phyloP scores from a whole-genome alignment of 2,113 vertebrate species.

The Gyps fulvus region DNA sequence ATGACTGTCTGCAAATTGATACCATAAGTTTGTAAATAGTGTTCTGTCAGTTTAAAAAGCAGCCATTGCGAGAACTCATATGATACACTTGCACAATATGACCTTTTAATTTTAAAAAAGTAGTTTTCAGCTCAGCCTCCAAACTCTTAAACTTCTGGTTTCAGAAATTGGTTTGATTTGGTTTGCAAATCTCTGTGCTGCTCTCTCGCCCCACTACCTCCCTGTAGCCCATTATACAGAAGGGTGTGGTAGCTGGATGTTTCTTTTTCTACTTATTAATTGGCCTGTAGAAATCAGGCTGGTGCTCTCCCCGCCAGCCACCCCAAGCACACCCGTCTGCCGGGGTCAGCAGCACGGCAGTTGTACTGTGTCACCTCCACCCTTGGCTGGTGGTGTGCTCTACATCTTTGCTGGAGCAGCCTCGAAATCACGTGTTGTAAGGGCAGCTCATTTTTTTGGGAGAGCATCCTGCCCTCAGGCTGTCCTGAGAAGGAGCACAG shows the following conservation, averaged over 20 bases:
- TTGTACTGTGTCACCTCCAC: neutral
- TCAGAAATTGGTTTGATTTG: neutral
- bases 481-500: neutral
- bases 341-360: accelerated
- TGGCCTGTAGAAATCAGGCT: neutral
- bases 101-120: neutral
- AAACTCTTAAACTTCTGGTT: neutral
- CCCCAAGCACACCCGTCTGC: neutral
- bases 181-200: neutral
- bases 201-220: neutral
- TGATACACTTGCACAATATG: neutral
- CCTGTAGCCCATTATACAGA: neutral
- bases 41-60: neutral
- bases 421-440: neutral
- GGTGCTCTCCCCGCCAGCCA: neutral
- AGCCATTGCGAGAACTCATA: neutral
- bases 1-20: neutral
- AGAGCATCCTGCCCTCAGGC: neutral
- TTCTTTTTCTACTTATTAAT: neutral
- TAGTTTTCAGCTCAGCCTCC: neutral
- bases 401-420: neutral
- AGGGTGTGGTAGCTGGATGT: neutral
- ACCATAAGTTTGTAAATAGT: neutral
- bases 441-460: neutral
- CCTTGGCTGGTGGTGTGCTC: neutral